A percentile compares a stretch with the other conserved stretches of the same genome.
phyloP scores from a whole-genome alignment of 2,113 vertebrate genomes.

The Pteronura brasiliensis region DNA sequence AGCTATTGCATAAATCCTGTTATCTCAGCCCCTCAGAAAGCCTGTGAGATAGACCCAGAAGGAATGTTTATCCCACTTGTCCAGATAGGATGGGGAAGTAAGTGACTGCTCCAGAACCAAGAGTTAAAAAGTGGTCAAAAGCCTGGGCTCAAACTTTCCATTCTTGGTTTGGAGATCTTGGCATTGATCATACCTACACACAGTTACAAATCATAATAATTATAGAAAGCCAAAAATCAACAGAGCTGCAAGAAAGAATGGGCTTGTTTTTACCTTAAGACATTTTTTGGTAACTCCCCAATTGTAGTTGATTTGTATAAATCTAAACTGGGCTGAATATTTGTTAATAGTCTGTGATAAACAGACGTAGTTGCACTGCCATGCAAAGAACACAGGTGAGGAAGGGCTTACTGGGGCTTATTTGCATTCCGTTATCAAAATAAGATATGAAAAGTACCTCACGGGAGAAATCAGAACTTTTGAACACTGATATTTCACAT shows the following conservation, averaged over 20 bases:
- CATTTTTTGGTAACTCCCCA: conserved; percentile 1
- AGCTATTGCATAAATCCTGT: background rate
- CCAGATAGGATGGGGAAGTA: background rate
- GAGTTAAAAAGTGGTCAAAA: background rate
- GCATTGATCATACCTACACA: background rate
- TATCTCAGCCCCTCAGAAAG: background rate
- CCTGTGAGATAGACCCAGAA: background rate
- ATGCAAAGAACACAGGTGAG: conserved; percentile 71
- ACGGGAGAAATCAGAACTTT: conserved; percentile 59
- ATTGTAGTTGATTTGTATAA: conserved; percentile 71
- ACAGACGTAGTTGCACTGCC: conserved; percentile 42
- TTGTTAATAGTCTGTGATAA: conserved; percentile 69
- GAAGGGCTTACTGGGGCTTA: conserved; percentile 5
- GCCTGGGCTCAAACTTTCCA: background rate
- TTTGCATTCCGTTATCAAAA: conserved; percentile 77
- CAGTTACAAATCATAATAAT: background rate
- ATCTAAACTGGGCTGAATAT: conserved; percentile 62
- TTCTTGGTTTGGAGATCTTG: background rate
- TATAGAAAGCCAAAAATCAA: conserved; percentile 17
- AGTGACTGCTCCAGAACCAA: background rate
- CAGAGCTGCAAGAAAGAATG: background rate
- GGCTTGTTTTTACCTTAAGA: conserved; percentile 39
- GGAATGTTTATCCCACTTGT: background rate
- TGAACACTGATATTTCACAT: conserved; percentile 52
- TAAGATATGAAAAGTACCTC: conserved; percentile 73